A percentile compares a stretch with the other conserved stretches of the same genome.
These are phyloP conservation scores for Trogon melanurus DNA, from an alignment of 2,113 vertebrate genomes.

Conservation along the genomic window DNA sequence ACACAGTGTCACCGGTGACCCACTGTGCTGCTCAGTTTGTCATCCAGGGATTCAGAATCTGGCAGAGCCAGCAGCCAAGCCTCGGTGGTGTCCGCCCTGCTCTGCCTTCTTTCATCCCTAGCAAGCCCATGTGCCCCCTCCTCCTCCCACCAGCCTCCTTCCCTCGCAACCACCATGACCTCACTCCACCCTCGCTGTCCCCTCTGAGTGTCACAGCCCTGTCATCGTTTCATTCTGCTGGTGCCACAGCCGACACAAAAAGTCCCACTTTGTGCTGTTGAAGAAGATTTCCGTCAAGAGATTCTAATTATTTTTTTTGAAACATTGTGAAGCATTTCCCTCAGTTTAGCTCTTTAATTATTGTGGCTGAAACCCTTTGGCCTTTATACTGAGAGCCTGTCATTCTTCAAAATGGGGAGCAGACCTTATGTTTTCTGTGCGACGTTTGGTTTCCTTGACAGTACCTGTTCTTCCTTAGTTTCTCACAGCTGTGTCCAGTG, in stretches of 20 bases:
- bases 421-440: not conserved
- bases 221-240: not conserved
- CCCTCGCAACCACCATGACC: fast-evolving
- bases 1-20: not conserved
- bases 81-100: fast-evolving
- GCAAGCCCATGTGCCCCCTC: fast-evolving
- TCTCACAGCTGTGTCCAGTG: not conserved
- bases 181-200: fast-evolving
- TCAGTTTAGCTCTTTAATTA: not conserved
- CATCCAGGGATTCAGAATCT: not conserved
- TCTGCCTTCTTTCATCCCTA: not conserved
- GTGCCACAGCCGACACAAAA: not conserved
- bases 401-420: not conserved
- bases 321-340: not conserved
- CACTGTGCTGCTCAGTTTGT: not conserved
- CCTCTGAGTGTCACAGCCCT: not conserved
- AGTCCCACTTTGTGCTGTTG: not conserved
- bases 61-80: not conserved
- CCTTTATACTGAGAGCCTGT: not conserved
- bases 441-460: not conserved
- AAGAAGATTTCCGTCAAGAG: not conserved
- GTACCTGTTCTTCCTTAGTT: not conserved
- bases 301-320: not conserved
- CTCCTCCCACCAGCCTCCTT: not conserved
- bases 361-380: not conserved